Conservation (phyloP, 1,140 invertebrate genomes). For the Eriosoma lanigerum region DNA sequence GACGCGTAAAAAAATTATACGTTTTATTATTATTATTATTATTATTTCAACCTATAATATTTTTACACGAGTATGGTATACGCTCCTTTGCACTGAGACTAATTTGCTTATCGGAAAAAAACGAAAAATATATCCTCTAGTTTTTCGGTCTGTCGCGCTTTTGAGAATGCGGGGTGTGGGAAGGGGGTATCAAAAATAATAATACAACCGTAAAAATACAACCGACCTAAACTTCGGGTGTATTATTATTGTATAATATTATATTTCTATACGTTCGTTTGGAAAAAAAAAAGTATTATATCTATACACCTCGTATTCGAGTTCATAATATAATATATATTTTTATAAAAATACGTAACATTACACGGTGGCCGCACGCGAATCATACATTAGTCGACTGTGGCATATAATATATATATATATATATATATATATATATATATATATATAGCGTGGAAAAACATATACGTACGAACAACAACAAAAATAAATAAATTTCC, state of each 20-base stretch:
- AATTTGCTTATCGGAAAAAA: constrained; percentile 26
- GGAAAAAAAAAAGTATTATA: too few species aligned
- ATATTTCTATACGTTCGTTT: too few species aligned
- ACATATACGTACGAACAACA: not conserved
- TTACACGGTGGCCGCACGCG: constrained; percentile 2
- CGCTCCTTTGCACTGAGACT: not conserved
- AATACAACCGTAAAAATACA: not conserved
- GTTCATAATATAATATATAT: constrained; percentile 8
- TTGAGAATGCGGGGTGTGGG: not conserved
- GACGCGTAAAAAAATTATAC: not conserved
- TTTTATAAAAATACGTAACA: not conserved
- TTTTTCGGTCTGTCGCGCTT: not conserved
- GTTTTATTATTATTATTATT: not conserved
- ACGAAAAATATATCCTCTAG: not conserved
- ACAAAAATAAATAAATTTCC: not conserved
- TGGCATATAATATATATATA: too few species aligned
- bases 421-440: too few species aligned
- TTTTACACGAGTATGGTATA: too few species aligned
- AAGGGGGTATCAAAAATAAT: too few species aligned
- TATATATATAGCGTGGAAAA: too few species aligned
- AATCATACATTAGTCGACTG: constrained; percentile 16
- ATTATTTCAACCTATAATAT: not conserved
- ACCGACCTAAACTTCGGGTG: not conserved
- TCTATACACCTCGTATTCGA: too few species aligned
- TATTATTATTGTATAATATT: not conserved